Percentiles rank a stretch among this genome's conserved stretches.
Evolutionary conservation across 2,888 invertebrate species (phyloP).

Genomic region (Drosophila bunnanda): DNA sequence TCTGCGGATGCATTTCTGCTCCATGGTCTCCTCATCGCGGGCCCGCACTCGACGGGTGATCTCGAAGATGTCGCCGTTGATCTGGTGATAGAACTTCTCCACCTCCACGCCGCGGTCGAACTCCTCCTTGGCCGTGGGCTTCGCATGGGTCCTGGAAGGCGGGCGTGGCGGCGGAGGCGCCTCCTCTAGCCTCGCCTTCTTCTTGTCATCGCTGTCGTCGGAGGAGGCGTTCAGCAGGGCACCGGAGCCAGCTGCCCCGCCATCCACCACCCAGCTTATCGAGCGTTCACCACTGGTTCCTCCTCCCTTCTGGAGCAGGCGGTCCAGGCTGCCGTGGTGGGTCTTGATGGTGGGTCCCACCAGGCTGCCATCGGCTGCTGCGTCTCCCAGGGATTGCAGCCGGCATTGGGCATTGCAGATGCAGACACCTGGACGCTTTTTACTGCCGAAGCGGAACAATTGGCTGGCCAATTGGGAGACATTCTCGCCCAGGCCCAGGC

Average conservation of each 20-base stretch:
- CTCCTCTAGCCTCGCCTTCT: constrained; percentile 53
- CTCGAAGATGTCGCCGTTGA: constrained; percentile 84
- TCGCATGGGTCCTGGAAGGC: constrained; percentile 65
- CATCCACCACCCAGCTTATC: constrained; percentile 77
- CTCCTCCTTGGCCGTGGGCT: constrained; percentile 77
- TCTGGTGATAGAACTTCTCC: constrained; percentile 85
- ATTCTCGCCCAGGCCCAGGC: constrained; percentile 81
- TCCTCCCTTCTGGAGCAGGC: constrained; percentile 79
- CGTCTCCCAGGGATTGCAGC: constrained; percentile 80
- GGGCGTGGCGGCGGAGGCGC: constrained; percentile 67
- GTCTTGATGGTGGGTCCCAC: constrained; percentile 80
- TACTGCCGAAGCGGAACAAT: constrained; percentile 84
- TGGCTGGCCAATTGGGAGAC: constrained; percentile 83
- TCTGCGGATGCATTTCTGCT: constrained; percentile 82
- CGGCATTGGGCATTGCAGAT: constrained; percentile 84
- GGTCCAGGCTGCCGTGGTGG: constrained; percentile 84
- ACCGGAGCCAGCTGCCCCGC: constrained; percentile 74
- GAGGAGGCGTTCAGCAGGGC: constrained; percentile 70
- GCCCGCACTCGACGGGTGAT: constrained; percentile 83
- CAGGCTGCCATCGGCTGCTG: constrained; percentile 63
- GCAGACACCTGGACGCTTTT: constrained; percentile 83
- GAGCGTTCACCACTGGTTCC: constrained; percentile 69
- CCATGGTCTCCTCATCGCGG: constrained; percentile 83
- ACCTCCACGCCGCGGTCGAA: constrained; percentile 84
- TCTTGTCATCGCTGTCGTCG: constrained; percentile 76